Conservation (phyloP, 2,888 invertebrate species). For the Hoplodrina ambigua region DNA sequence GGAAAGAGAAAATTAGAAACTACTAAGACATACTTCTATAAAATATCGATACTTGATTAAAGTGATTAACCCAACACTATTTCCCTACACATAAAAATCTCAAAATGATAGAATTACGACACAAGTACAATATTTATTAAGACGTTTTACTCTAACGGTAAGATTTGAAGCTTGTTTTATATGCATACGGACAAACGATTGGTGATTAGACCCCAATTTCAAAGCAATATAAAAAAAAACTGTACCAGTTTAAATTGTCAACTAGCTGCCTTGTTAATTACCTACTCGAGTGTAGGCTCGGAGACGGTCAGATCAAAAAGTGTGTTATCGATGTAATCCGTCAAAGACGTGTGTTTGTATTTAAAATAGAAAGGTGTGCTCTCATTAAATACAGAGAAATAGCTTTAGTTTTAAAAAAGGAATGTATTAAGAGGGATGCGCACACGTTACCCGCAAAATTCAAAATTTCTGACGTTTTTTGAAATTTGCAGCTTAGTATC, state of each 20-base stretch:
- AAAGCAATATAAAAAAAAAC: constrained; percentile 52
- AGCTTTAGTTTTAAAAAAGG: background rate
- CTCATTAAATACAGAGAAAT: background rate
- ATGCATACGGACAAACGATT: constrained; percentile 56
- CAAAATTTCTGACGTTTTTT: too few relatives aligned
- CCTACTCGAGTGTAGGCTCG: constrained; percentile 49
- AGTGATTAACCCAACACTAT: background rate
- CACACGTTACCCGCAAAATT: too few relatives aligned
- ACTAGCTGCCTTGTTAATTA: constrained; percentile 62
- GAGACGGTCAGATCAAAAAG: constrained; percentile 37
- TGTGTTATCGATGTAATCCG: constrained; percentile 28
- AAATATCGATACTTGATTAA: constrained; percentile 23
- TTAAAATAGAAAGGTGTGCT: background rate
- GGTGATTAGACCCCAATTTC: constrained; percentile 61
- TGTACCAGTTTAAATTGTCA: constrained; percentile 67
- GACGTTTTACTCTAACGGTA: constrained; percentile 62
- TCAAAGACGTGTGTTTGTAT: constrained; percentile 26
- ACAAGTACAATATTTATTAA: constrained; percentile 58
- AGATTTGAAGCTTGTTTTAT: constrained; percentile 57
- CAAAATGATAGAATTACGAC: constrained; percentile 48
- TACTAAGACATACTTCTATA: too few relatives aligned
- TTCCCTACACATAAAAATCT: constrained; percentile 1
- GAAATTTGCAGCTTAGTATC: too few relatives aligned
- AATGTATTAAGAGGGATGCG: too few relatives aligned
- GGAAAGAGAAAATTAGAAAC: too few relatives aligned